Conservation (phyloP, 2,888 invertebrate species). For the Halictus quadricinctus region DNA sequence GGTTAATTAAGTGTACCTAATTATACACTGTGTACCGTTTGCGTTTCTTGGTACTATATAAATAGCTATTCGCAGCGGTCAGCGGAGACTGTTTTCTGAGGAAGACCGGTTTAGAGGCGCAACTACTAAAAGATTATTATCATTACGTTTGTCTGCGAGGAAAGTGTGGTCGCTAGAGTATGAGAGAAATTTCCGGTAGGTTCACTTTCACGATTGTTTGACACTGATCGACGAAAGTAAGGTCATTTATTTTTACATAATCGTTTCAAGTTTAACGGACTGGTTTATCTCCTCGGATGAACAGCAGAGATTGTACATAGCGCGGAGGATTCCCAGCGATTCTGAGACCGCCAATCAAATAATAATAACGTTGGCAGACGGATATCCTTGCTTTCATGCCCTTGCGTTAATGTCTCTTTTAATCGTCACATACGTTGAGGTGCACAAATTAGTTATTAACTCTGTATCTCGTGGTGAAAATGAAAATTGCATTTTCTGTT, state of each 20-base stretch:
- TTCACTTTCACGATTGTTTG: constrained; percentile 65
- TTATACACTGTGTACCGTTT: constrained; percentile 10
- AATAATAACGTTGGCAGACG: background rate
- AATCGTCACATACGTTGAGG: no score
- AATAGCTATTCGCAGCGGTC: constrained; percentile 8
- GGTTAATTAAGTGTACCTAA: constrained; percentile 8
- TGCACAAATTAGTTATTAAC: no score
- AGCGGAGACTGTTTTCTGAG: background rate
- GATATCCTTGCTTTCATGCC: no score
- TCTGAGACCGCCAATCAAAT: background rate
- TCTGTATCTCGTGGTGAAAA: no score
- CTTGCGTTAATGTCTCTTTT: no score
- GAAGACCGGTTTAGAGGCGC: constrained; percentile 45
- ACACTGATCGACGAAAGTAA: constrained; percentile 44
- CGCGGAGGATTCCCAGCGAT: background rate
- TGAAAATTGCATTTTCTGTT: no score
- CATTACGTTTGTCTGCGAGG: constrained; percentile 54
- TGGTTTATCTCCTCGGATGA: constrained; percentile 5
- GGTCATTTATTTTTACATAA: constrained; percentile 38
- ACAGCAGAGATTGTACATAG: background rate
- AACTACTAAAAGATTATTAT: constrained; percentile 61
- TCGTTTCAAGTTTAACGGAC: constrained; percentile 25
- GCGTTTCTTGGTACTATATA: background rate
- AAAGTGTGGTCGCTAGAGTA: constrained; percentile 17
- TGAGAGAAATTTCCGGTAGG: constrained; percentile 67